Conservation (phyloP, 2,888 invertebrate genomes). For the Drosophila mercatorum region DNA sequence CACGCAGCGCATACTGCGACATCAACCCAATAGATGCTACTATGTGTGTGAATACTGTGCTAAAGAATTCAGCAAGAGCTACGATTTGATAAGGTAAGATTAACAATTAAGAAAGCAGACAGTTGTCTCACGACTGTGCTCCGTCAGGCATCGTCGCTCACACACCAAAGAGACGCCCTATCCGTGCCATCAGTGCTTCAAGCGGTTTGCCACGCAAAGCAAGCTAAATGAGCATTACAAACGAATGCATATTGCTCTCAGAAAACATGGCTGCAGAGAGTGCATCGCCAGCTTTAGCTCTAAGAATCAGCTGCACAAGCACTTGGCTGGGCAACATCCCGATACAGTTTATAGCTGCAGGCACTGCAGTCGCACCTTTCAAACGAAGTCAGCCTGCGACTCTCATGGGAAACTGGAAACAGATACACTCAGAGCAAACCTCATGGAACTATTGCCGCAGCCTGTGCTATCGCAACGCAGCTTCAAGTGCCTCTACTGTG, state of each 20-base stretch:
- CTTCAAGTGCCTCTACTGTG: slow-evolving; percentile 68
- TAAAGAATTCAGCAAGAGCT: slow-evolving; percentile 69
- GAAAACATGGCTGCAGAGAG: slow-evolving; percentile 18
- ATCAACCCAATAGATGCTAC: slow-evolving; percentile 28
- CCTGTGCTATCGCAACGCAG: neutral
- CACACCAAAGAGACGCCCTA: slow-evolving; percentile 73
- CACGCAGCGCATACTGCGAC: slow-evolving; percentile 39
- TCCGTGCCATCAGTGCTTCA: slow-evolving; percentile 61
- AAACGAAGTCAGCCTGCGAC: slow-evolving; percentile 1
- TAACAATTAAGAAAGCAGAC: no score
- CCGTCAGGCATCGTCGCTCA: slow-evolving; percentile 61
- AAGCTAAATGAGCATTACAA: slow-evolving; percentile 62
- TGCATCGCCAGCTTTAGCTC: slow-evolving; percentile 13
- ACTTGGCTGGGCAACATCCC: slow-evolving; percentile 8
- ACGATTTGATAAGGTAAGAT: slow-evolving; percentile 72
- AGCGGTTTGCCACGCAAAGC: slow-evolving; percentile 54
- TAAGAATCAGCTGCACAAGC: slow-evolving; percentile 7
- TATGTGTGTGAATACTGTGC: slow-evolving; percentile 72
- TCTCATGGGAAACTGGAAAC: slow-evolving; percentile 5
- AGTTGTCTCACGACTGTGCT: neutral
- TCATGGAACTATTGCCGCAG: slow-evolving; percentile 16
- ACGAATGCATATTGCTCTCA: slow-evolving; percentile 33
- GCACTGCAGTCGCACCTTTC: slow-evolving; percentile 11
- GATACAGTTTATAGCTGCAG: slow-evolving; percentile 4
- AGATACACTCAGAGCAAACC: neutral